phyloP scores from a whole-genome alignment of 2,797 vertebrate species.

The Tinamus major region DNA sequence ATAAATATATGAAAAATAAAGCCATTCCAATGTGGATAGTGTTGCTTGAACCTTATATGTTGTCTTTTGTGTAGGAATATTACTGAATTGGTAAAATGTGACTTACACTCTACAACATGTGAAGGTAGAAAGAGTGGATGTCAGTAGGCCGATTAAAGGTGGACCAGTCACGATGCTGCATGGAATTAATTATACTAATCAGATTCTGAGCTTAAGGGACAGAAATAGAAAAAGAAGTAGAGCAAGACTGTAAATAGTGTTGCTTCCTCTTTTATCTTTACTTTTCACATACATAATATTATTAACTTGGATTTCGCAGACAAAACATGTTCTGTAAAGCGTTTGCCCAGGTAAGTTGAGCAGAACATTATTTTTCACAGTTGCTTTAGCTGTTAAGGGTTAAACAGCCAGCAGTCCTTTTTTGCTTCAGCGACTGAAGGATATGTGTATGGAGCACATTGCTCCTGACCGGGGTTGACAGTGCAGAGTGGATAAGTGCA shows the following conservation, averaged over 20 bases:
- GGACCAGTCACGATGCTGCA: conserved; percentile 74
- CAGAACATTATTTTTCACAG: conserved; percentile 12
- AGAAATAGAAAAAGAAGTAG: conserved; percentile 89
- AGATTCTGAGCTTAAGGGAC: conserved; percentile 86
- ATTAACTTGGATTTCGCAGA: conserved; percentile 38
- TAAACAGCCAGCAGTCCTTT: neutral
- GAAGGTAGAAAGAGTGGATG: conserved; percentile 26
- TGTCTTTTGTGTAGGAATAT: neutral
- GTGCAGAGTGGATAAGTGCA: conserved; percentile 8
- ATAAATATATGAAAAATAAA: neutral
- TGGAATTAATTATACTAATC: conserved; percentile 90
- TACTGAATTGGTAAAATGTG: neutral
- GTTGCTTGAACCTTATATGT: neutral
- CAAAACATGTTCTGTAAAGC: conserved; percentile 25
- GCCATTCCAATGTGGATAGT: neutral
- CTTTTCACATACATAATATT: conserved; percentile 54
- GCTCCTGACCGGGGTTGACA: neutral
- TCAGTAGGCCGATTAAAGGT: conserved; percentile 73
- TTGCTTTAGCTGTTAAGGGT: neutral
- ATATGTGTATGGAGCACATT: neutral
- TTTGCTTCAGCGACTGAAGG: neutral
- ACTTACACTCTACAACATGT: neutral
- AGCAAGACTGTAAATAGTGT: conserved; percentile 56
- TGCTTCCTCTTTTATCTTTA: conserved; percentile 44
- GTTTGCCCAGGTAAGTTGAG: conserved; percentile 51